These are phyloP conservation scores for Formica aserva DNA, from an alignment of 2,888 invertebrate species.

Conservation along the genomic window DNA sequence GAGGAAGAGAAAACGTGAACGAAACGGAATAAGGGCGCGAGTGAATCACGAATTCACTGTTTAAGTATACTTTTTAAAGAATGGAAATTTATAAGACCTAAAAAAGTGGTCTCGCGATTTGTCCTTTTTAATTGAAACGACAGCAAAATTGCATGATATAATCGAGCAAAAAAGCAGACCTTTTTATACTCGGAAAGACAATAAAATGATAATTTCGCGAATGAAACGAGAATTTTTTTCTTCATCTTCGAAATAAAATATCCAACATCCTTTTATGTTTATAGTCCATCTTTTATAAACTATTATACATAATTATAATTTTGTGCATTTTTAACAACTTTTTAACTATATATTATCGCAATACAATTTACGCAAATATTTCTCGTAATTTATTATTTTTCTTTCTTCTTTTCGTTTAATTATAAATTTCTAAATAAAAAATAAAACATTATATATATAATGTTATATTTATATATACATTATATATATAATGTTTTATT, in stretches of 20 bases:
- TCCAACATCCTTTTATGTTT: conserved; percentile 10
- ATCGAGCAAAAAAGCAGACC: conserved; percentile 51
- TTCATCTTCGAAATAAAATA: conserved; percentile 18
- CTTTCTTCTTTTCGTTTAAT: not conserved
- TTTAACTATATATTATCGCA: not conserved
- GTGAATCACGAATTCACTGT: conserved; percentile 72
- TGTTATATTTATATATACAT: not conserved
- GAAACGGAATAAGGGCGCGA: conserved; percentile 44
- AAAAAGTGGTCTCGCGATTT: conserved; percentile 74
- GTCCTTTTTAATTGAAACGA: conserved; percentile 76
- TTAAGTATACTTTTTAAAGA: conserved; percentile 75
- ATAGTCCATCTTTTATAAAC: not conserved
- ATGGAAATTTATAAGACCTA: conserved; percentile 75
- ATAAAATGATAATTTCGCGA: conserved; percentile 64
- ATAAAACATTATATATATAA: not conserved
- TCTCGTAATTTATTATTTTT: not conserved
- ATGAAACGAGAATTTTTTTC: conserved; percentile 63
- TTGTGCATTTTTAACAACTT: not conserved
- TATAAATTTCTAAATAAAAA: conserved; percentile 8
- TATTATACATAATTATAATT: conserved; percentile 1
- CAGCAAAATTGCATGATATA: conserved; percentile 60
- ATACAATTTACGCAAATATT: not conserved
- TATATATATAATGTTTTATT: not conserved
- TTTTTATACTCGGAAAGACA: conserved; percentile 43
- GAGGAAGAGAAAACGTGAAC: conserved; percentile 26